phyloP scores from a whole-genome alignment of 2,888 invertebrate species.

The Eremobia ochroleuca region DNA sequence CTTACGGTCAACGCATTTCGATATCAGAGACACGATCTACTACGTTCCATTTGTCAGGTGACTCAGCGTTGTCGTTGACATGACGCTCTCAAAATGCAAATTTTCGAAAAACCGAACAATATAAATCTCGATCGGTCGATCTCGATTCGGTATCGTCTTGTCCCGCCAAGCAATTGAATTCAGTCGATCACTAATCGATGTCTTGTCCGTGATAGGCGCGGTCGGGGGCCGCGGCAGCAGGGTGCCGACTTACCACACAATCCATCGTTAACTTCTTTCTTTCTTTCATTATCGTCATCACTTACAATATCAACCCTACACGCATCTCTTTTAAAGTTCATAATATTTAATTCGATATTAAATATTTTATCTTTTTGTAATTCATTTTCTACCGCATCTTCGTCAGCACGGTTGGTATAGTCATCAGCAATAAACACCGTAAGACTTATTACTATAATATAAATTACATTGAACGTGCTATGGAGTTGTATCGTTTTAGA shows the following conservation, averaged over 20 bases:
- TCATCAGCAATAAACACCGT: constrained; percentile 80
- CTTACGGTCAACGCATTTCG: constrained; percentile 89
- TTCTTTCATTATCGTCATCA: constrained; percentile 87
- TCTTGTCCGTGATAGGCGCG: constrained; percentile 91
- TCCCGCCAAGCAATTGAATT: constrained; percentile 91
- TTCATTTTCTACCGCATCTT: constrained; percentile 89
- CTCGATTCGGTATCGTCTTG: constrained; percentile 89
- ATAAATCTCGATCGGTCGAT: constrained; percentile 87
- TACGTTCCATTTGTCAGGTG: constrained; percentile 89
- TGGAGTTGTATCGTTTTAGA: constrained; percentile 77
- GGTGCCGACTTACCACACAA: constrained; percentile 91
- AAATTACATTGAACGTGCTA: constrained; percentile 75
- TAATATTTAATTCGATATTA: constrained; percentile 81
- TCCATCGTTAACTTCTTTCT: constrained; percentile 91
- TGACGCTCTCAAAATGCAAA: constrained; percentile 91
- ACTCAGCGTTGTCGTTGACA: constrained; percentile 90
- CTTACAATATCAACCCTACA: constrained; percentile 87
- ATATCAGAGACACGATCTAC: constrained; percentile 88
- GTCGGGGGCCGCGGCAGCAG: constrained; percentile 90
- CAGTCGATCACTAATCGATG: constrained; percentile 91
- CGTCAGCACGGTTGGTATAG: constrained; percentile 83
- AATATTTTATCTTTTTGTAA: constrained; percentile 88
- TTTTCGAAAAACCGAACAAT: constrained; percentile 89
- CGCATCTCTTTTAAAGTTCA: constrained; percentile 79
- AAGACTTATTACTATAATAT: constrained; percentile 78